Base-by-base conservation (phyloP, 2,888 invertebrate species). In the Elegia similella region DNA sequence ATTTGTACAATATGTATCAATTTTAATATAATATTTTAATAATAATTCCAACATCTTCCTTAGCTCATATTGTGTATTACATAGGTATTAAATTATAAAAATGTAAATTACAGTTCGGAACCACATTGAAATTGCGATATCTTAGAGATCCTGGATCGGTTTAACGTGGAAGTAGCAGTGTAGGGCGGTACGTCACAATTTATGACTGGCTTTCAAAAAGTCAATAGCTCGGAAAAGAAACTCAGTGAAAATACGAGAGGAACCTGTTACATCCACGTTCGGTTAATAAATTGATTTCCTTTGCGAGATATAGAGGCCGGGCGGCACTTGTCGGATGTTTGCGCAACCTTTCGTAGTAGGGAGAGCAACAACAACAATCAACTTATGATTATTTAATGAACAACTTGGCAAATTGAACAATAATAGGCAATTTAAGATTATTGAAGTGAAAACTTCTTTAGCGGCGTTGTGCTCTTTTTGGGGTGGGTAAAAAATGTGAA, bases 201-300 rank as follows among this genome's bases (percentile, higher is more conserved):
- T 23, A 23, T n/a, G 38, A n/a, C n/a, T n/a, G 38, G 38, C 2
- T 12, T 38, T 38, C 10, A 38, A 38, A 38, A 44, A 12, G 1
- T 44, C 13, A 12, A 30, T 43, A 10, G 30, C 30, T 15, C 52
- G 16, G 13, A 10, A 54, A 29, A 32, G 30, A 54, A 30, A 54
- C 15, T 23, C 6, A 7, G 32, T 32, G 43, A 54, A 54, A 54
- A 44, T 42, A 42, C 34, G 15, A 54, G 32, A 30, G 44, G 32
- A 54, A 54, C 54, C 54, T 32, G 44, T 54, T 54, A 15, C n/a
- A 42, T 13, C 1, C 15, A 34, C n/a, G 34, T 32, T 46, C 16
- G n/a, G 42, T 46, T 12, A 55, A 55, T 55, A 47, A 54, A 43
- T 43, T 30, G 29, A 53, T 53, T 54, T 54, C 32, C 54, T 54